Conservation (phyloP, 2,797 vertebrate genomes). For the Scarus forsteni region DNA sequence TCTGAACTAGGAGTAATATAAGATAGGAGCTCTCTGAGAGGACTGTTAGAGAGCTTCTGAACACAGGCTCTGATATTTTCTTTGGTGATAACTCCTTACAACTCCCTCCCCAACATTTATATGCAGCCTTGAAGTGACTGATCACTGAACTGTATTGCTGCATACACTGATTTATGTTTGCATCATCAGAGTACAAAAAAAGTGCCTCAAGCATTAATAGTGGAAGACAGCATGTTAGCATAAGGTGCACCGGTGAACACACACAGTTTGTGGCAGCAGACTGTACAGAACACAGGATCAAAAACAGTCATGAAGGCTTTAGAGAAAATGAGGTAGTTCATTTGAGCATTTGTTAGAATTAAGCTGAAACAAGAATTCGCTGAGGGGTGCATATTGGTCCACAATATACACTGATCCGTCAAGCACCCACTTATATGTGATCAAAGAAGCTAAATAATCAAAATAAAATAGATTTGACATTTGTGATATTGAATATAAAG, state of each 20-base stretch:
- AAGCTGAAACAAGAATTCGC: neutral
- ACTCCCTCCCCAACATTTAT: neutral
- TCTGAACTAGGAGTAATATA: no score
- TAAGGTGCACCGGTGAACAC: neutral
- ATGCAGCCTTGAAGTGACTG: neutral
- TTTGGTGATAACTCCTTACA: neutral
- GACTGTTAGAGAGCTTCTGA: no score
- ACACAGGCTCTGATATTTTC: neutral
- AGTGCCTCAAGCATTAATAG: no score
- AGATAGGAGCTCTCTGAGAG: no score
- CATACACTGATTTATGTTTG: neutral
- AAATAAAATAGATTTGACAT: neutral
- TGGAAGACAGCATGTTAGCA: neutral
- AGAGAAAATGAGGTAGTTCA: slow-evolving; percentile 34
- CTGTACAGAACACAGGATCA: neutral
- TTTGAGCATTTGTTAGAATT: neutral
- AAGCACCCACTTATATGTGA: neutral
- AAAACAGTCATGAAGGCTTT: slow-evolving; percentile 1
- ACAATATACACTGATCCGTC: no score
- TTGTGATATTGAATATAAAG: neutral
- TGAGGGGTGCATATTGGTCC: neutral
- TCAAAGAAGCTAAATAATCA: neutral
- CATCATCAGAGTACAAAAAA: no score
- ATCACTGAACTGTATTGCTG: neutral
- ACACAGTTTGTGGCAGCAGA: neutral